Percentiles rank a stretch among this genome's conserved stretches.
Evolutionary conservation across 2,888 invertebrate genomes (phyloP).

Genomic region (Drosophila mayaguana): DNA sequence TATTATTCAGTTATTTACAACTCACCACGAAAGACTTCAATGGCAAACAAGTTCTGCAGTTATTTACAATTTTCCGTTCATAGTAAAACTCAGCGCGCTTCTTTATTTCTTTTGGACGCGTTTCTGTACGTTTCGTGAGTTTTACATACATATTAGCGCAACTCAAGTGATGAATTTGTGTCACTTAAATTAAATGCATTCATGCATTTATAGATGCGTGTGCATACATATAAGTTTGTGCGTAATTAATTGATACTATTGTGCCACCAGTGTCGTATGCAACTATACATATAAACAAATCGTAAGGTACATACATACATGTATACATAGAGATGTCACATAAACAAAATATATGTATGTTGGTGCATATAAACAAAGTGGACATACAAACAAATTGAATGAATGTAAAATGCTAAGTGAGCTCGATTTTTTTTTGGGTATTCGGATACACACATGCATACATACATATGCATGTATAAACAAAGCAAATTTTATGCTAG

Average conservation of each 20-base stretch:
- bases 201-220: slow-evolving; percentile 10
- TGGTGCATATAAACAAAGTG: slow-evolving; percentile 25
- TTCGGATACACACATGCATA: background rate
- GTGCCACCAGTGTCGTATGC: slow-evolving; percentile 37
- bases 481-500: slow-evolving; percentile 19
- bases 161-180: slow-evolving; percentile 15
- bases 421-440: background rate
- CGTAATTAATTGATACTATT: slow-evolving; percentile 37
- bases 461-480: slow-evolving; percentile 24
- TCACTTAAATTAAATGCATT: slow-evolving; percentile 23
- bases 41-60: slow-evolving; percentile 76
- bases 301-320: slow-evolving; percentile 32
- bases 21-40: slow-evolving; percentile 70
- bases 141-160: slow-evolving; percentile 18
- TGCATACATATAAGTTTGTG: slow-evolving; percentile 16
- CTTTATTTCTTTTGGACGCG: slow-evolving; percentile 46
- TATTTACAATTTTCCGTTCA: slow-evolving; percentile 77
- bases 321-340: slow-evolving; percentile 9
- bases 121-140: slow-evolving; percentile 42
- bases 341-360: slow-evolving; percentile 24
- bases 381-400: slow-evolving; percentile 26
- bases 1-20: slow-evolving; percentile 45
- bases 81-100: slow-evolving; percentile 46
- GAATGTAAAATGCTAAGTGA: slow-evolving; percentile 4
- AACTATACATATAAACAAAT: slow-evolving; percentile 49